Percentiles rank a stretch among this genome's conserved stretches.
These are phyloP conservation scores for Caenorhabditis afra DNA, from an alignment of 2,888 invertebrate species.

Conservation along the genomic window DNA sequence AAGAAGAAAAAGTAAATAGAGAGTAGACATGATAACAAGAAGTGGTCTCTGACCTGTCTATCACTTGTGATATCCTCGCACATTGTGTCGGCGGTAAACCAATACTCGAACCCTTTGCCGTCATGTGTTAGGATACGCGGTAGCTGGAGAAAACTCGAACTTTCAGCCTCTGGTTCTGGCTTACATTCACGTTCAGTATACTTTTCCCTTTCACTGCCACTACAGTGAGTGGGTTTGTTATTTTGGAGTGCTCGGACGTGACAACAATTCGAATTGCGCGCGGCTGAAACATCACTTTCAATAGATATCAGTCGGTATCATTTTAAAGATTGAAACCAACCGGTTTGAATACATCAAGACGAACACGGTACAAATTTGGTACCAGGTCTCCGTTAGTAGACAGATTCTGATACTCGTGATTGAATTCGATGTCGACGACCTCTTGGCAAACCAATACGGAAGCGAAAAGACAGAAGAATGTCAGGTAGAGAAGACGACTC, in stretches of 20 bases:
- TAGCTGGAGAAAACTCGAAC: background rate
- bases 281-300: background rate
- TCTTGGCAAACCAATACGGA: background rate
- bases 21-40: no score
- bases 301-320: background rate
- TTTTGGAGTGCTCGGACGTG: background rate
- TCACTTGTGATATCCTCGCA: constrained; percentile 9
- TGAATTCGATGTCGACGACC: constrained; percentile 6
- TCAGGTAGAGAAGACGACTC: background rate
- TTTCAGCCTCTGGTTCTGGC: no score
- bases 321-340: constrained; percentile 3
- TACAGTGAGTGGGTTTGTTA: constrained; percentile 16
- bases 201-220: constrained; percentile 15
- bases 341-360: background rate
- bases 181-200: constrained; percentile 8
- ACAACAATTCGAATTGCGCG: constrained; percentile 17
- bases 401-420: constrained; percentile 16
- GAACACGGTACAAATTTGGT: constrained; percentile 18
- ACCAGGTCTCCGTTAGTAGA: constrained; percentile 20
- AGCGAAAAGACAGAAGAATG: no score
- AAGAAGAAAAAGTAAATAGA: background rate
- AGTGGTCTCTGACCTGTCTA: constrained; percentile 2
- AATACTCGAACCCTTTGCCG: background rate
- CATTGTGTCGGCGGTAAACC: constrained; percentile 25
- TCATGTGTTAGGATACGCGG: constrained; percentile 18